Evolutionary conservation across 2,888 invertebrate genomes (phyloP).

Genomic region (Physocephala rufipes): DNA sequence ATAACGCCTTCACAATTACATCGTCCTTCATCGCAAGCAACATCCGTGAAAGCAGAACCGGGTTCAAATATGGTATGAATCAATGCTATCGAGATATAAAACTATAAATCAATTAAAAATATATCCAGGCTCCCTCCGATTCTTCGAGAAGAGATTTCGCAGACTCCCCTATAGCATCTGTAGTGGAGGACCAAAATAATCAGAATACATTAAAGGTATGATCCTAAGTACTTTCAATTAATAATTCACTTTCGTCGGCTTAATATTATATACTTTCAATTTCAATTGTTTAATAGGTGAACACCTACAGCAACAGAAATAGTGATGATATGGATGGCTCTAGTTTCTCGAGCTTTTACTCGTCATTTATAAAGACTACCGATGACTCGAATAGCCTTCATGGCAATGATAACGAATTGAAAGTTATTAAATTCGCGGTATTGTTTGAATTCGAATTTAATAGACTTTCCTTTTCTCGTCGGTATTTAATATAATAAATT

Average conservation of each 20-base stretch:
- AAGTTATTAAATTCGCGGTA: constrained; percentile 54
- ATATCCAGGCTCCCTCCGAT: constrained; percentile 68
- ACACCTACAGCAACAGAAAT: constrained; percentile 61
- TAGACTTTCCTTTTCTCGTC: background rate
- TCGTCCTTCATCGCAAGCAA: constrained; percentile 58
- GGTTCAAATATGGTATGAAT: constrained; percentile 58
- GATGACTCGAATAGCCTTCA: constrained; percentile 67
- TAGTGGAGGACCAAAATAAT: constrained; percentile 53
- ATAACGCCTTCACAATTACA: constrained; percentile 56
- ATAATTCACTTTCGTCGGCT: background rate
- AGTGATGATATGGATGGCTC: constrained; percentile 69
- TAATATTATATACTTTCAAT: constrained; percentile 13
- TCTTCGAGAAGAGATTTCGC: constrained; percentile 69
- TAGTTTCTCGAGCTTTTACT: constrained; percentile 76
- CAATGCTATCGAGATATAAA: background rate
- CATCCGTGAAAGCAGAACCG: constrained; percentile 62
- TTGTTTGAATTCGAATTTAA: background rate
- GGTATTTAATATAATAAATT: constrained; percentile 14
- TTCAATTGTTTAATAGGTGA: constrained; percentile 45
- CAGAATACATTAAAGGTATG: constrained; percentile 51
- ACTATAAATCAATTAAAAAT: background rate
- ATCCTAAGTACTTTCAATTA: background rate
- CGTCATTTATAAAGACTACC: constrained; percentile 73
- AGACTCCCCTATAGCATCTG: constrained; percentile 65
- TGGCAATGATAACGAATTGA: constrained; percentile 60